Conservation (phyloP, 1,140 invertebrate species). For the Micrasema longulum region DNA sequence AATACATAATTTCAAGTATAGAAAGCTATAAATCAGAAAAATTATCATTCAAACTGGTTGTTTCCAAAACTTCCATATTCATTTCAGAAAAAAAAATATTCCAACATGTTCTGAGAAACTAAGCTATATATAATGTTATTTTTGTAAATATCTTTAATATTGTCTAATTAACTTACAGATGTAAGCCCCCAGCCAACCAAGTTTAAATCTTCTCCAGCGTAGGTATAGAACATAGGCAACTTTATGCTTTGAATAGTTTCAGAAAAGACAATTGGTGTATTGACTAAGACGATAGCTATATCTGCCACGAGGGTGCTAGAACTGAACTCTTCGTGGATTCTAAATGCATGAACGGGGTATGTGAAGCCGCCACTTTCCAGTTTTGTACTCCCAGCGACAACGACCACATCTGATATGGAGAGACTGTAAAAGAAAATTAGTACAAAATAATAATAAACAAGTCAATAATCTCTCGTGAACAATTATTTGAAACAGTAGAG, state of each 20-base stretch:
- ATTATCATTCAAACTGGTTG: too few relatives aligned
- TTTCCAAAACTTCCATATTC: too few relatives aligned
- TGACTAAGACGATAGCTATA: constrained; percentile 66
- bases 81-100: too few relatives aligned
- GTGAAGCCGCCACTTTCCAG: constrained; percentile 63
- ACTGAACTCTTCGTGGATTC: constrained; percentile 67
- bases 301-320: constrained; percentile 64
- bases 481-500: too few relatives aligned
- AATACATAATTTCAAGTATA: too few relatives aligned
- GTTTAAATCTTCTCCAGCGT: constrained; percentile 58
- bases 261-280: constrained; percentile 62
- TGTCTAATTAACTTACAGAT: constrained; percentile 61
- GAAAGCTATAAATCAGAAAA: too few relatives aligned
- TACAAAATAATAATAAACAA: too few relatives aligned
- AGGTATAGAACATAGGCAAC: constrained; percentile 58
- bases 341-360: constrained; percentile 62
- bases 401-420: constrained; percentile 60
- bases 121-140: too few relatives aligned
- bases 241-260: constrained; percentile 61
- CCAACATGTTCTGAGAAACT: too few relatives aligned
- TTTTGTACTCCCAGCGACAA: constrained; percentile 67
- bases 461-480: too few relatives aligned
- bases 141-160: too few relatives aligned
- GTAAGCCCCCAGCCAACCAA: constrained; percentile 67
- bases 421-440: too few relatives aligned